Evolutionary conservation across 2,113 vertebrate genomes (phyloP).

Genomic region (Urocitellus parryii): DNA sequence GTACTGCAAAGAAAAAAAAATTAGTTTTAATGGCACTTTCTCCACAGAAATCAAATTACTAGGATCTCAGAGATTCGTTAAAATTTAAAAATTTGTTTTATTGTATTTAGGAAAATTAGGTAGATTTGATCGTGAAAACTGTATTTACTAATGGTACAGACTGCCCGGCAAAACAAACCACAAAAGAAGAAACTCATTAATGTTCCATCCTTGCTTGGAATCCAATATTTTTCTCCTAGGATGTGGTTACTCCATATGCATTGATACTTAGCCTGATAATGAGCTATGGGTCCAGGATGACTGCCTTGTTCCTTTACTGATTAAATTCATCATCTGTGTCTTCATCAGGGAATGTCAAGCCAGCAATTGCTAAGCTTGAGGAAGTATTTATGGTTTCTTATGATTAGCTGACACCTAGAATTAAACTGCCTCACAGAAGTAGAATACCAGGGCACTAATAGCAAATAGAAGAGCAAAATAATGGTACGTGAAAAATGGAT

Average conservation of each 20-base stretch:
- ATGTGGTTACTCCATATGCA: background rate
- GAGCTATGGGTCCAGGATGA: background rate
- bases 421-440: background rate
- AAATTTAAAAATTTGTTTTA: background rate
- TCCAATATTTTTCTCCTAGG: background rate
- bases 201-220: background rate
- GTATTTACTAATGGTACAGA: background rate
- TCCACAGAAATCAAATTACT: background rate
- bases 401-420: slow-evolving; percentile 15
- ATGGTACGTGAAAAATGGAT: background rate
- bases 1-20: background rate
- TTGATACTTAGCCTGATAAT: slow-evolving; percentile 20
- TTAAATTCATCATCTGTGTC: background rate
- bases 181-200: slow-evolving; percentile 3
- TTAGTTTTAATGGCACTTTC: background rate
- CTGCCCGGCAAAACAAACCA: background rate
- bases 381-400: background rate
- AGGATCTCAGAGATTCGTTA: background rate
- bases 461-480: background rate
- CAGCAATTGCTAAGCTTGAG: background rate
- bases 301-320: slow-evolving; percentile 5
- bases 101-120: background rate
- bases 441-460: background rate
- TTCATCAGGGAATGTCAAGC: background rate
- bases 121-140: background rate